Percentiles rank a stretch among this genome's conserved stretches.
Conservation (phyloP, 2,113 vertebrate species). For the Cynocephalus volans region DNA sequence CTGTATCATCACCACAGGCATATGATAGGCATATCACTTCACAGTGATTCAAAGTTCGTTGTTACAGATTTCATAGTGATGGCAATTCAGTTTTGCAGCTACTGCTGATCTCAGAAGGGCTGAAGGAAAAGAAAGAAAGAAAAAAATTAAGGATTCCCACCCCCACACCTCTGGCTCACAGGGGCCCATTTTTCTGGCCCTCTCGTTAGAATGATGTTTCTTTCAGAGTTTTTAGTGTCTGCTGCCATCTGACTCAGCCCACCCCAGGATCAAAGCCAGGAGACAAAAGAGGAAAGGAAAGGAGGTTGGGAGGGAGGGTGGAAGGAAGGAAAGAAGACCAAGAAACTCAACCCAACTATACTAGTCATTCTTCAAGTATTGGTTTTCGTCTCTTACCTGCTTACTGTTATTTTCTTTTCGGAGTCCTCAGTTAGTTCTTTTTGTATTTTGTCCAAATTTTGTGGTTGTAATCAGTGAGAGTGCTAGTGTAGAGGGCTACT, state of each 20-base stretch:
- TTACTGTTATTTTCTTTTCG: background rate
- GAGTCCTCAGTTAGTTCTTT: background rate
- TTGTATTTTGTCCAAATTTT: background rate
- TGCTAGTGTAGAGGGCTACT: background rate
- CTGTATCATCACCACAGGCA: background rate
- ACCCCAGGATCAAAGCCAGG: background rate
- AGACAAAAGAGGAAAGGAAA: background rate
- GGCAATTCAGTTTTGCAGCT: background rate
- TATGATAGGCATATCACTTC: background rate
- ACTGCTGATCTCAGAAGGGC: background rate
- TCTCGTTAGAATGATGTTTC: background rate
- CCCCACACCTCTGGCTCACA: background rate
- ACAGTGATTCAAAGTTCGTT: background rate
- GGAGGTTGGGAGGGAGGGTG: fast-evolving
- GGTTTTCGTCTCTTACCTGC: background rate
- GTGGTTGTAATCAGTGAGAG: background rate
- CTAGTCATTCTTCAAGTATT: background rate
- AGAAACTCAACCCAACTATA: background rate
- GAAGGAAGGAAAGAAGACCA: background rate
- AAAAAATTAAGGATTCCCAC: background rate
- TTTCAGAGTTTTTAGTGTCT: background rate
- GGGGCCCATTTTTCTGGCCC: background rate
- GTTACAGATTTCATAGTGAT: background rate
- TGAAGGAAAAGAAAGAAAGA: too few relatives aligned
- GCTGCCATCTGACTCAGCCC: background rate